Evolutionary conservation across 1,140 invertebrate genomes (phyloP).

Genomic region (Stegodyphus dumicola): DNA sequence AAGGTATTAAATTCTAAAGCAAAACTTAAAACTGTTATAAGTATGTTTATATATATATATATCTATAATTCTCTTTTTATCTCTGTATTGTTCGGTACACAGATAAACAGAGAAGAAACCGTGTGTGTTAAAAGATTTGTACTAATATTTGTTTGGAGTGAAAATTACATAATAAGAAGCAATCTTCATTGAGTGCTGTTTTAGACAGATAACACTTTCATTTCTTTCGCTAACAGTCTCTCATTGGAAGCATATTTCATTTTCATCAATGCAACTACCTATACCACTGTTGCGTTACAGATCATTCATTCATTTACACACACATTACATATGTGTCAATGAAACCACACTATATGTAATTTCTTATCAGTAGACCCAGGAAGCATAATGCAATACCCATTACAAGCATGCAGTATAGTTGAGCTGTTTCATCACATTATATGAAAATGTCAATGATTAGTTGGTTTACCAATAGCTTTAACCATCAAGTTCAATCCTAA

Average conservation of each 20-base stretch:
- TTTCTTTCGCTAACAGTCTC: neutral
- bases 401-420: neutral
- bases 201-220: too few species aligned
- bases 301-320: neutral
- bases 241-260: neutral
- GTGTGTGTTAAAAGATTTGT: too few species aligned
- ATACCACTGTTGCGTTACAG: neutral
- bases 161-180: too few species aligned
- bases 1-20: too few species aligned
- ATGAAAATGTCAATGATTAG: conserved; percentile 26
- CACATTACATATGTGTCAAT: neutral
- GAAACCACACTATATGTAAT: neutral
- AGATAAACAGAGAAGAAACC: too few species aligned
- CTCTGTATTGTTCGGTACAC: too few species aligned
- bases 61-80: too few species aligned
- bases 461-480: conserved; percentile 58
- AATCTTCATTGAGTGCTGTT: too few species aligned
- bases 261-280: neutral
- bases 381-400: neutral
- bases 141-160: too few species aligned
- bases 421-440: neutral
- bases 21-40: too few species aligned
- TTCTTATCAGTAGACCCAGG: neutral
- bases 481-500: conserved; percentile 60
- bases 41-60: too few species aligned